Evolutionary conservation across 2,797 vertebrate genomes (phyloP), one percentile per base, ranked within the genome.

Genomic region (Sebastes iracundus): DNA sequence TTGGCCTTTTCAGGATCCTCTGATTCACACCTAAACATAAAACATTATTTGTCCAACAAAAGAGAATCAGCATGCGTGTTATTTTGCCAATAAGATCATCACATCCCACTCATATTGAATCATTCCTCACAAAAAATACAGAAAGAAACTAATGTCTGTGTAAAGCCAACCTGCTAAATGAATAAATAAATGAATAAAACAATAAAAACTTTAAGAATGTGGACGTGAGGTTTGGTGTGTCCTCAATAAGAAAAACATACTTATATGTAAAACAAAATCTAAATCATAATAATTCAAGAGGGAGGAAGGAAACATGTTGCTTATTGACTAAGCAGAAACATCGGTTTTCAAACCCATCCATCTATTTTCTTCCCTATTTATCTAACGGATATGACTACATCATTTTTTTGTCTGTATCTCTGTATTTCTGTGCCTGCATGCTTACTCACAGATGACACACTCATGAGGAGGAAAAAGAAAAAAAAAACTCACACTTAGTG

Each of bases 371-470:
- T n/a, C 7, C 22, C 3, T 28, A 28, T 65, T 22, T 53, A 20
- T 63, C 16, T 6, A 55, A 5, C 2, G 1, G 28, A 59, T 28
- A 33, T 60, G 23, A 22, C 14, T 27, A 4, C 20, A 5, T 42
- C 0, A 38, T 14, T 18, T 65, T 53, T 72, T 27, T 23, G 12
- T 42, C 32, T 60, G 11, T 33, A 14, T 62, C 2, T 65, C 11
- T 71, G 35, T 58, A n/a, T 55, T 8, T 56, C 7, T 63, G 27
- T 65, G 25, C 53, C 23, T 76, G 53, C 65, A 46, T 46, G 49
- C 49, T 76, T 78, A 69, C 68, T 85, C 82, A 89, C 11, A 49
- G 61, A 85, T 87, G 78, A 86, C 76, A 77, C 30, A 80, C 33
- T 67, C 12, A 49, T 55, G 46, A 82, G 52, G 66, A 58, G 61